Base-by-base conservation (phyloP, 1,140 invertebrate genomes). In the Tenebrio molitor region DNA sequence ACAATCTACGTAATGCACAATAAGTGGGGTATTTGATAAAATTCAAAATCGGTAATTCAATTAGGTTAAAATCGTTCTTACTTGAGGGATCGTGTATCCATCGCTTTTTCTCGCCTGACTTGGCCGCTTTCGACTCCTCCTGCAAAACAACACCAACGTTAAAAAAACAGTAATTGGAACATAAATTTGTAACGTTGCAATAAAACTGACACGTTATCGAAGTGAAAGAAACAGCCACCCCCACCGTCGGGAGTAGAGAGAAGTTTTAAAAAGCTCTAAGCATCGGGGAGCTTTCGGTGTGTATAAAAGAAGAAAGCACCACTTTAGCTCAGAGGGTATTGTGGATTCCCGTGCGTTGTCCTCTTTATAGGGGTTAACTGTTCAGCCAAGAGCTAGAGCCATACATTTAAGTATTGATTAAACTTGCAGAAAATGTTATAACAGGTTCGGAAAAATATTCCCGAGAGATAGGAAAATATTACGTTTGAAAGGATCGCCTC, bases 1-100 rank as follows among this genome's bases (percentile, higher is more conserved):
- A 50, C 42, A 29, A 50, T 68, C 33, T 50, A 12, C 65, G 23
- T 46, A 64, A 67, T 67, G 64, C 36, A 39, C 17, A 17, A 65
- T 23, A 50, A 25, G 23, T n/a, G n/a, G n/a, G n/a, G n/a, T n/a
- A n/a, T n/a, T n/a, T n/a, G n/a, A n/a, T n/a, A 25, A 29, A 29
- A 29, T 29, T 29, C 25, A 3, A 8, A 29, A 44, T 68, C 12
- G 50, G 23, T 14, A 21, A 29, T 58, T 15, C 23, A 34, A 21
- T 64, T 29, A 69, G 12, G 19, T 14, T 15, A 64, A 65, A 63
- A 10, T 58, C 10, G n/a, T 68, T 90, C 90, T 91, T 82, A 92
- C 91, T 92, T 79, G 89, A 89, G 2, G 91, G 91, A 83, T 92
- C 90, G 78, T 91, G 90, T 79, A 91, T 91, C 91, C 91, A 92